These are phyloP conservation scores for Peromyscus maniculatus DNA, from an alignment of 2,113 vertebrate species.

Conservation along the genomic window DNA sequence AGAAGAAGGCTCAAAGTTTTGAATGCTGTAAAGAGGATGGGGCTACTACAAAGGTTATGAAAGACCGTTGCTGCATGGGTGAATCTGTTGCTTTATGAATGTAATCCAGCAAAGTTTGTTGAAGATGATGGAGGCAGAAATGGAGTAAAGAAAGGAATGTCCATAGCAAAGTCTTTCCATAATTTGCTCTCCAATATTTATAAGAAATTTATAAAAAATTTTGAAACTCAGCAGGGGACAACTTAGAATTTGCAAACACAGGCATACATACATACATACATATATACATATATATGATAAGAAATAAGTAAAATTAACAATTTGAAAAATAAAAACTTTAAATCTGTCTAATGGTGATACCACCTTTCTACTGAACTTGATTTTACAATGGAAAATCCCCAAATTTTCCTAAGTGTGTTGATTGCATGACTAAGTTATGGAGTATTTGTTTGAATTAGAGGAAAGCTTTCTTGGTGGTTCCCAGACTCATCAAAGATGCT, in stretches of 20 bases:
- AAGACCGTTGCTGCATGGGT: rapidly evolving
- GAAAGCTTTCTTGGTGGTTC: background rate
- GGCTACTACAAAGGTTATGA: background rate
- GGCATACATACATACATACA: too few relatives aligned
- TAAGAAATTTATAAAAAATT: too few relatives aligned
- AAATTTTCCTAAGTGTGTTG: background rate
- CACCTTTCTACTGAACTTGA: background rate
- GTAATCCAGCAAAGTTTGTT: background rate
- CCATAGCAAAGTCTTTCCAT: background rate
- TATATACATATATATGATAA: too few relatives aligned
- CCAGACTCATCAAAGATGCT: background rate
- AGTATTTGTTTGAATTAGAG: background rate
- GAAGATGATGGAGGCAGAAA: background rate
- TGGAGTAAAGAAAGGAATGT: background rate
- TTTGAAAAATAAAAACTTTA: too few relatives aligned
- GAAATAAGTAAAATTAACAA: too few relatives aligned
- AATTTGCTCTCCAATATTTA: background rate
- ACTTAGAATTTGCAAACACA: background rate
- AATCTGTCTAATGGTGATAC: background rate
- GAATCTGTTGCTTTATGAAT: background rate
- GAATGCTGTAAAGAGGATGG: background rate
- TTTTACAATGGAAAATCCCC: background rate
- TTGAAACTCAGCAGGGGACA: background rate
- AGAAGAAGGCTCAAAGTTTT: background rate
- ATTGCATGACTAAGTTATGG: background rate